A percentile compares a stretch with the other conserved stretches of the same genome.
phyloP scores from a whole-genome alignment of 2,113 vertebrate species.

The Cacatua alba region DNA sequence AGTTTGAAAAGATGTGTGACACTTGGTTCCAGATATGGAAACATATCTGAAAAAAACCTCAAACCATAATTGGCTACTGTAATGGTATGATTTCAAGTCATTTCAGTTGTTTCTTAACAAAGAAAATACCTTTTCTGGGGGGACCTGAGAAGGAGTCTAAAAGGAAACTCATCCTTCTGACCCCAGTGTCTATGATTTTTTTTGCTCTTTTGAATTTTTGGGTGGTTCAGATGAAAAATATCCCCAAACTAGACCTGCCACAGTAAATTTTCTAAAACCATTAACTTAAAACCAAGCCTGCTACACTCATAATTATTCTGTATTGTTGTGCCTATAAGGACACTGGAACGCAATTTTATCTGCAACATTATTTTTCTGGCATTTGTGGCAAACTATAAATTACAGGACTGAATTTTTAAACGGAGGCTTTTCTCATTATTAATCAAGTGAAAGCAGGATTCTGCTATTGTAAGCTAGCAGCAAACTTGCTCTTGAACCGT shows the following conservation, averaged over 20 bases:
- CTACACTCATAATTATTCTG: neutral
- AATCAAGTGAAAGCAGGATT: neutral
- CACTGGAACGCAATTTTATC: neutral
- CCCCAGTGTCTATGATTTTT: neutral
- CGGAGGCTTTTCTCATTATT: neutral
- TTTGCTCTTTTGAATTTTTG: neutral
- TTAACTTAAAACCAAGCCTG: neutral
- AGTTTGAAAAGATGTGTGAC: neutral
- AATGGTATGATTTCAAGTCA: neutral
- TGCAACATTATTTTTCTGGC: neutral
- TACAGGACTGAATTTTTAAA: neutral
- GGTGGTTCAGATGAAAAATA: neutral
- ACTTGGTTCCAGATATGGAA: neutral
- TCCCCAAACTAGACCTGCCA: neutral
- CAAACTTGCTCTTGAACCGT: neutral
- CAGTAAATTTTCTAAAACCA: neutral
- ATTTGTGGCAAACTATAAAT: slow-evolving; percentile 1
- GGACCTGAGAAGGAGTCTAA: fast-evolving
- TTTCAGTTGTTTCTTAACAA: neutral
- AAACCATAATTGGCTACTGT: neutral
- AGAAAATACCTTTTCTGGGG: fast-evolving
- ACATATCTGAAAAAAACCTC: fast-evolving
- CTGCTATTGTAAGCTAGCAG: neutral
- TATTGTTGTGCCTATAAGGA: neutral
- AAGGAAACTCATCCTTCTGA: neutral